These are phyloP conservation scores for Sylvilagus floridanus DNA, from an alignment of 2,797 vertebrate genomes.

Conservation along the genomic window DNA sequence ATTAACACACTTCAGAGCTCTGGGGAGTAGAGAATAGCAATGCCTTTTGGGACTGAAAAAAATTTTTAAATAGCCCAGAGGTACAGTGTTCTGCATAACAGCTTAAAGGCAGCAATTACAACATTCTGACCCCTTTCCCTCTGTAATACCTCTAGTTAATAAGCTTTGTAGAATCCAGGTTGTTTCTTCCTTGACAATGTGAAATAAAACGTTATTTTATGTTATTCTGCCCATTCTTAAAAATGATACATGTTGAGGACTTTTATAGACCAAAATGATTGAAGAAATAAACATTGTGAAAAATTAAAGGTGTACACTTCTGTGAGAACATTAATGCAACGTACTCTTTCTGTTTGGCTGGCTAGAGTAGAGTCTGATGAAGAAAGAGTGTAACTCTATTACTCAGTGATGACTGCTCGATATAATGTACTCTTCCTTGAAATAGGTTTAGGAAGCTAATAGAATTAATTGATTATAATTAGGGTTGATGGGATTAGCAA, in stretches of 20 bases:
- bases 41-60: constrained; percentile 68
- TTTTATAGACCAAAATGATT: constrained; percentile 66
- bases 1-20: constrained; percentile 53
- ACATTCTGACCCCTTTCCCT: constrained; percentile 33
- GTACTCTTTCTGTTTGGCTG: constrained; percentile 78
- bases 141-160: constrained; percentile 36
- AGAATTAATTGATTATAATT: constrained; percentile 86
- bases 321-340: constrained; percentile 71
- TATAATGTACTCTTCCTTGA: constrained; percentile 82
- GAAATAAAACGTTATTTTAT: constrained; percentile 3
- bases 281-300: constrained; percentile 59
- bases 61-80: constrained; percentile 72
- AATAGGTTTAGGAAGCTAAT: constrained; percentile 86
- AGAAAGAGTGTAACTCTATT: constrained; percentile 79
- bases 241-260: not conserved
- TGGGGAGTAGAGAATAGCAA: constrained; percentile 43
- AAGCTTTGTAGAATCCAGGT: constrained; percentile 56
- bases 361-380: constrained; percentile 60
- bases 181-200: constrained; percentile 31
- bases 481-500: constrained; percentile 78
- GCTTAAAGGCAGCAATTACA: constrained; percentile 52
- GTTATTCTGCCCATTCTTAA: not conserved
- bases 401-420: constrained; percentile 69
- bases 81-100: constrained; percentile 51
- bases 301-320: constrained; percentile 54